phyloP scores from a whole-genome alignment of 2,113 vertebrate species.

The Laterallus jamaicensis region DNA sequence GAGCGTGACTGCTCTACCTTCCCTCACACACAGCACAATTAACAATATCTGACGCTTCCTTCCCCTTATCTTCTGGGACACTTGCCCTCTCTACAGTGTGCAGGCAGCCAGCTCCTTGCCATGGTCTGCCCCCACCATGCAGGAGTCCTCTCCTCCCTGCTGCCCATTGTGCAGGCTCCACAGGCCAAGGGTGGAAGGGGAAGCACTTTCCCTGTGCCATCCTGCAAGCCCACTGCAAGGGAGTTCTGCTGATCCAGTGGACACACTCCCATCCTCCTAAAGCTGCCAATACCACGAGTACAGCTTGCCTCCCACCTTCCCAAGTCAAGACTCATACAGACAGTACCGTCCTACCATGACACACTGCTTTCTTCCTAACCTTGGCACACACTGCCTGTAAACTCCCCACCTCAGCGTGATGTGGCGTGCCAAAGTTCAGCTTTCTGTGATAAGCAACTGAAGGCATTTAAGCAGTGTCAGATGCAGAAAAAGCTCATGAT shows the following conservation, averaged over 20 bases:
- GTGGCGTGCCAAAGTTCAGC: not conserved
- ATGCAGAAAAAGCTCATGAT: not conserved
- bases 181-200: not conserved
- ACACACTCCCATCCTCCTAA: not conserved
- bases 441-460: not conserved
- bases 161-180: not conserved
- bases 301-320: not conserved
- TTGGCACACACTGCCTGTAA: not conserved
- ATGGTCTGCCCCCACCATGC: not conserved
- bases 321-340: not conserved
- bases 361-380: not conserved
- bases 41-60: not conserved
- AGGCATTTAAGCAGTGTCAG: not conserved
- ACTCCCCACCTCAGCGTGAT: accelerated
- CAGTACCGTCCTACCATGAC: not conserved
- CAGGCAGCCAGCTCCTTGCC: not conserved
- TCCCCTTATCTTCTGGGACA: not conserved
- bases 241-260: not conserved
- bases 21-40: accelerated
- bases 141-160: not conserved
- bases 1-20: not conserved
- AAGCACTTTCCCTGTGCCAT: not conserved
- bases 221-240: not conserved
- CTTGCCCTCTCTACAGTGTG: not conserved
- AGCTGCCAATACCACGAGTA: not conserved